Base-by-base conservation (phyloP, 2,797 vertebrate genomes). In the Tiaroga cobitis region DNA sequence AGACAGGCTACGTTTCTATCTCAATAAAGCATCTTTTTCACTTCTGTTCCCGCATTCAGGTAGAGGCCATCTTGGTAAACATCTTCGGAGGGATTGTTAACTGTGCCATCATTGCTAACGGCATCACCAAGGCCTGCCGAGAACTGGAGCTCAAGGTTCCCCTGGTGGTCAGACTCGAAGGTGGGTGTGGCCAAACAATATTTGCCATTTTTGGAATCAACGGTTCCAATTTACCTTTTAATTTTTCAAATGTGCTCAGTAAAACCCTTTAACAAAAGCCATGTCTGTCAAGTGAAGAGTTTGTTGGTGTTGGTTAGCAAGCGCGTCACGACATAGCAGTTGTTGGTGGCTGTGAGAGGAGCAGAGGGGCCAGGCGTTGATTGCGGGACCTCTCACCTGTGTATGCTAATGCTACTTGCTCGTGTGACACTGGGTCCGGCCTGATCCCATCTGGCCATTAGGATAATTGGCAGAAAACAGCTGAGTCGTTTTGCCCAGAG, bases 1-100 rank as follows among this genome's bases (percentile, higher is more conserved):
- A 63, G 8, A n/a, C 11, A 19, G 13, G 6, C 26, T 5, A 32
- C 43, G 34, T 32, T 39, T 41, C 49, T 46, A 15, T 56, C 39
- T 10, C 18, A 70, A 69, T 26, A 2, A 54, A 49, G 37, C 19
- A 5, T 46, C 9, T 9, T 72, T 16, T 84, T 18, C 49, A 18
- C 73, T 18, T 82, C 10, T 85, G 2, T 81, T 68, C 13, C 9
- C 13, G 0, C 19, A 8, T 74, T 39, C 90, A 99, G 98, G 98
- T 99, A 78, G 97, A 99, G 93, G 98, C 97, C 85, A 99, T 99
- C 89, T 94, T 99, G 26, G 97, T 99, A 8, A 99, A 99, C 91
- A 99, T 99, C 85, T 99, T 99, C 63, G 98, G 98, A 11, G 98
- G 98, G 34, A 99, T 99, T 0, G 98, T 99, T 87, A 99, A 99